Conservation (phyloP, 2,113 vertebrate genomes). For the Caretta caretta region DNA sequence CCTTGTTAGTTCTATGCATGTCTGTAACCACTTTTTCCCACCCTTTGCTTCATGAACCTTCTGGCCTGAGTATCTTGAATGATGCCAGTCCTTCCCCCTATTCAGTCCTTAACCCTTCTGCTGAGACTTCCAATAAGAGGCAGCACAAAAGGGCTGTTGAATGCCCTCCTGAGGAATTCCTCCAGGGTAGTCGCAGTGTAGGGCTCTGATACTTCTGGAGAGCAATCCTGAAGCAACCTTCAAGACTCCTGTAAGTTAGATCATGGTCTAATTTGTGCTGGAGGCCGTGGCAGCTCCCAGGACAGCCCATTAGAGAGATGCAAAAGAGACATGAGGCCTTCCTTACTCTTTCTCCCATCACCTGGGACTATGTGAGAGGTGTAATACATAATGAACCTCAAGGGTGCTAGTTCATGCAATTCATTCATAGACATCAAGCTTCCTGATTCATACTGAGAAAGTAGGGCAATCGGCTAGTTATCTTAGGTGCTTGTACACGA, state of each 20-base stretch:
- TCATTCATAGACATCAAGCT: neutral
- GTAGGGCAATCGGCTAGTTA: no score
- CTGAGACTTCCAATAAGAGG: neutral
- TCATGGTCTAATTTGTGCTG: neutral
- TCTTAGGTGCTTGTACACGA: no score
- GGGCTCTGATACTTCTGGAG: neutral
- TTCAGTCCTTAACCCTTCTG: neutral
- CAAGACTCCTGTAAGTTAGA: constrained; percentile 17
- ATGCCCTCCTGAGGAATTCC: constrained; percentile 15
- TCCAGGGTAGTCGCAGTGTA: neutral
- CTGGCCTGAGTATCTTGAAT: neutral
- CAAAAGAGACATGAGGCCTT: neutral
- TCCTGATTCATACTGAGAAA: no score
- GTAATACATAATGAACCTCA: neutral
- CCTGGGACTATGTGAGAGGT: neutral
- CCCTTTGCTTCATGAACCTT: constrained; percentile 27
- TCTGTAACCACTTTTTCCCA: neutral
- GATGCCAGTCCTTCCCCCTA: neutral
- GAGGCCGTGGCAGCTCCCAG: neutral
- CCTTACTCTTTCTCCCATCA: neutral
- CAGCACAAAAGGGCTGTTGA: constrained; percentile 23
- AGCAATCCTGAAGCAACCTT: neutral
- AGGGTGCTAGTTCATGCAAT: neutral
- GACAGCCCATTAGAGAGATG: neutral
- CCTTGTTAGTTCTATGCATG: neutral